Conservation (phyloP, 1,140 invertebrate species). For the Caenorhabditis brenneri region DNA sequence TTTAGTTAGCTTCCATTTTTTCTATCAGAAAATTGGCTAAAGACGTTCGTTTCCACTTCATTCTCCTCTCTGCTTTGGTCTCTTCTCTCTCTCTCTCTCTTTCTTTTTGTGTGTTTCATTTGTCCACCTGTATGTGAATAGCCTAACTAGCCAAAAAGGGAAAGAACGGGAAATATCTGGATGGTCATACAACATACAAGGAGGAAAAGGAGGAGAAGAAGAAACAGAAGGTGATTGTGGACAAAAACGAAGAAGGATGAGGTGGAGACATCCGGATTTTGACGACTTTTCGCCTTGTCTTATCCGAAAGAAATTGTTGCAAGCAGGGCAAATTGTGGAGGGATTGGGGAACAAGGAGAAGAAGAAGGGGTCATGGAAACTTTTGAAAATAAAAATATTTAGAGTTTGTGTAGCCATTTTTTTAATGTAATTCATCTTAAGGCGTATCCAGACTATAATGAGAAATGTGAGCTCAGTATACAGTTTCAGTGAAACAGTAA, state of each 20-base stretch:
- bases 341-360: not conserved
- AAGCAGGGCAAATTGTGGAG: not conserved
- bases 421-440: too few relatives aligned
- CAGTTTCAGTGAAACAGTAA: too few relatives aligned
- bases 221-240: not conserved
- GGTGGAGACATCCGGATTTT: not conserved
- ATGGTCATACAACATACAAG: conserved; percentile 19
- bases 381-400: not conserved
- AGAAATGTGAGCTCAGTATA: too few relatives aligned
- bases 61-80: not conserved
- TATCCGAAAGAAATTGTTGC: not conserved
- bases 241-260: not conserved
- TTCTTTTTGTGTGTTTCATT: not conserved
- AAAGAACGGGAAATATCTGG: conserved; percentile 15
- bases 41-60: not conserved
- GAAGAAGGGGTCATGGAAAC: not conserved
- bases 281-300: not conserved
- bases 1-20: too few relatives aligned
- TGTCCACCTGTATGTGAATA: not conserved
- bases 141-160: not conserved
- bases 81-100: not conserved
- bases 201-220: not conserved
- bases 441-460: too few relatives aligned
- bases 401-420: too few relatives aligned
- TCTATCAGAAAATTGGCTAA: too few relatives aligned